phyloP scores from a whole-genome alignment of 2,797 vertebrate species.

The Poecilia velifera region DNA sequence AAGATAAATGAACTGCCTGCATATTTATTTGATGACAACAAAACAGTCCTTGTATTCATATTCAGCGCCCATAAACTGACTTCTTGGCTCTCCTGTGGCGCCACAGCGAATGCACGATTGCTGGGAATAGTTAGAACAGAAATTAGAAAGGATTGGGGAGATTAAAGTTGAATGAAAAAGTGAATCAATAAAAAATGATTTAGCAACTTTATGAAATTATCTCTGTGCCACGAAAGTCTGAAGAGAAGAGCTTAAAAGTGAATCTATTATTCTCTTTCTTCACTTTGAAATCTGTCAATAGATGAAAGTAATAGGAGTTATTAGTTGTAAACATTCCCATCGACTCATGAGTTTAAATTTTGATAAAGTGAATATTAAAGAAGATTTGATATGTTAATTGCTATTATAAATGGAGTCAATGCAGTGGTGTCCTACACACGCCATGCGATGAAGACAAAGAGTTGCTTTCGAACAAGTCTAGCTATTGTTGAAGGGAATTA shows the following conservation, averaged over 20 bases:
- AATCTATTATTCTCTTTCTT: conserved; percentile 74
- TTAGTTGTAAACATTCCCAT: conserved; percentile 3
- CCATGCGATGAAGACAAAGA: conserved; percentile 35
- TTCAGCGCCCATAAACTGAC: conserved; percentile 24
- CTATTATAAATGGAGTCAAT: conserved; percentile 28
- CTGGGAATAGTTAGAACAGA: conserved; percentile 45
- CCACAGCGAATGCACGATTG: neutral
- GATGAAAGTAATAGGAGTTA: neutral
- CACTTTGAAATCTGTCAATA: conserved; percentile 36
- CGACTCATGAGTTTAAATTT: conserved; percentile 37
- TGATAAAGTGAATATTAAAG: conserved; percentile 27
- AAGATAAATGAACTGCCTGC: conserved; percentile 47
- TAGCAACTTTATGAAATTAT: conserved; percentile 61
- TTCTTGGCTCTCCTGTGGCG: conserved; percentile 25
- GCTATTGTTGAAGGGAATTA: conserved; percentile 38
- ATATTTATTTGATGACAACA: conserved; percentile 73
- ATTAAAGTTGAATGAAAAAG: conserved; percentile 67
- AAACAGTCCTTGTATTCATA: conserved; percentile 56
- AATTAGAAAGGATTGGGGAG: conserved; percentile 56
- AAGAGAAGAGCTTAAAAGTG: conserved; percentile 52
- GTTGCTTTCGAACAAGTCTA: conserved; percentile 25
- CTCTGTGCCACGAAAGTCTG: conserved; percentile 50
- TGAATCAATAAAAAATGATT: conserved; percentile 73
- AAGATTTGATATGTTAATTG: conserved; percentile 21
- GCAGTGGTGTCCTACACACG: conserved; percentile 11